Evolutionary conservation across 2,797 vertebrate genomes (phyloP).

Genomic region (Rhinoraja longicauda): DNA sequence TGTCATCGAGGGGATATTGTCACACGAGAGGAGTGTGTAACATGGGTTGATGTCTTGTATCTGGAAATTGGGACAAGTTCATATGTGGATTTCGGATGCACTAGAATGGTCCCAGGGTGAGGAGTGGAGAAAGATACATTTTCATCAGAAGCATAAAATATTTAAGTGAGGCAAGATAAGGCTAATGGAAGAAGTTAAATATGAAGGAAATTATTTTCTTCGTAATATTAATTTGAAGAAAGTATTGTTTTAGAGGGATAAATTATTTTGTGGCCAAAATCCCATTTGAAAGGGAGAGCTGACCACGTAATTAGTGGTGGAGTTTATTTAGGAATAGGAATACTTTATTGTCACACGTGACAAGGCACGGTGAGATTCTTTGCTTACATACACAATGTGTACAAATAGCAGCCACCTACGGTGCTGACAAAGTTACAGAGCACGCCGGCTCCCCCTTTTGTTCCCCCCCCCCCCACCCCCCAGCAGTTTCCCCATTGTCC

Average conservation of each 20-base stretch:
- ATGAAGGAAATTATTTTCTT: not conserved
- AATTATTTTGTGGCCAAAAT: too few relatives aligned
- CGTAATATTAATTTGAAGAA: not conserved
- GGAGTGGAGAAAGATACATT: not conserved
- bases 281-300: not conserved
- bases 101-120: not conserved
- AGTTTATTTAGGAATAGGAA: too few relatives aligned
- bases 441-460: too few relatives aligned
- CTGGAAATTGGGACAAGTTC: not conserved
- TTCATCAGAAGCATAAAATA: not conserved
- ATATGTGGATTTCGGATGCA: not conserved
- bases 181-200: not conserved
- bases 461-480: too few relatives aligned
- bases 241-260: not conserved
- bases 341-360: too few relatives aligned
- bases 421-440: too few relatives aligned
- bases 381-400: too few relatives aligned
- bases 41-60: not conserved
- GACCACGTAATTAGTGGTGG: not conserved
- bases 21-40: not conserved
- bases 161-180: not conserved
- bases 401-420: too few relatives aligned
- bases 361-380: too few relatives aligned
- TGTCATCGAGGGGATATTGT: not conserved
- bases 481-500: too few relatives aligned